A percentile compares a stretch with the other conserved stretches of the same genome.
Conservation (phyloP, 2,888 invertebrate genomes). For the Mythimna albipuncta region DNA sequence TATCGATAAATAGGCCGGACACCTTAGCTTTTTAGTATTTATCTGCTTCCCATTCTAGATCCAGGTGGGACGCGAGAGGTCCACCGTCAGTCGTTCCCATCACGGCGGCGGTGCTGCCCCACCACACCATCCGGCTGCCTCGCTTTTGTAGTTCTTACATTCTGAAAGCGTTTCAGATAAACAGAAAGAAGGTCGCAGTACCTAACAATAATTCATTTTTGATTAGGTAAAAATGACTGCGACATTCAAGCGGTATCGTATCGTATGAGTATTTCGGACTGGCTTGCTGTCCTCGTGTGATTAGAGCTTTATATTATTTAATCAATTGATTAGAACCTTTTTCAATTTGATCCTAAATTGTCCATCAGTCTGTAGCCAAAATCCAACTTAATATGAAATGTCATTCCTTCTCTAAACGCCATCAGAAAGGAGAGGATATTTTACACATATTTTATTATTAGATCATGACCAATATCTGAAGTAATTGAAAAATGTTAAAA, state of each 20-base stretch:
- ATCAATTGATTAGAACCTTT: slow-evolving; percentile 23
- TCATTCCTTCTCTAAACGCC: slow-evolving; percentile 29
- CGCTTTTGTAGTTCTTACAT: not conserved
- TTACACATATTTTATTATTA: slow-evolving; percentile 23
- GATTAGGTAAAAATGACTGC: not conserved
- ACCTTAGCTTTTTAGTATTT: no score
- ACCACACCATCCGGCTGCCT: not conserved
- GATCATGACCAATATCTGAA: slow-evolving; percentile 54
- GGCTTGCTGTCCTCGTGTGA: not conserved
- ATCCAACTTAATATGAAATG: slow-evolving; percentile 5
- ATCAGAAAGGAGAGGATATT: slow-evolving; percentile 36
- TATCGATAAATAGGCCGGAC: no score
- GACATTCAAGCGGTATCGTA: no score
- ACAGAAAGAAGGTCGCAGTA: no score
- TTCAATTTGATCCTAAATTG: slow-evolving; percentile 1
- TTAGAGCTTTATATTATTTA: not conserved
- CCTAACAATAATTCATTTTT: not conserved
- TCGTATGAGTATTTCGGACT: no score
- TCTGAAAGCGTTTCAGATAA: no score
- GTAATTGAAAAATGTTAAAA: slow-evolving; percentile 53
- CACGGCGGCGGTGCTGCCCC: no score
- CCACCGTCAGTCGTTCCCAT: no score
- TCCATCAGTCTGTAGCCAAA: slow-evolving; percentile 18
- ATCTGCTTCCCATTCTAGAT: no score
- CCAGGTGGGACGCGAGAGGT: no score